Evolutionary conservation across 2,888 invertebrate genomes (phyloP).

Genomic region (Trypoxylon attenuatum): DNA sequence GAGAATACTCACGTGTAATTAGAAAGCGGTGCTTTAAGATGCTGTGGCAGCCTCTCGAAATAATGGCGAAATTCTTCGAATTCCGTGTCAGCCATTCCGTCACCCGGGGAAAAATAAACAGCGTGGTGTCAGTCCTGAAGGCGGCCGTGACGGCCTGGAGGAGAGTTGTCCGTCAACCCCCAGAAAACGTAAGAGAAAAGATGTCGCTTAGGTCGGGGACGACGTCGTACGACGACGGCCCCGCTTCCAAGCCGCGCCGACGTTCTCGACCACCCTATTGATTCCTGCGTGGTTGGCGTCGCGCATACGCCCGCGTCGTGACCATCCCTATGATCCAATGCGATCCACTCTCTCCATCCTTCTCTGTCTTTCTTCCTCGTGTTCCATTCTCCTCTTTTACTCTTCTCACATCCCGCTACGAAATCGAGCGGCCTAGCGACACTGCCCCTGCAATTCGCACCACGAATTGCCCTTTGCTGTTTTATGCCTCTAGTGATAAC

Average conservation of each 20-base stretch:
- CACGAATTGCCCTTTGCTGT: no score
- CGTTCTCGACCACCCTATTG: constrained; percentile 60
- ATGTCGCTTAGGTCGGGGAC: constrained; percentile 47
- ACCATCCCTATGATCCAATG: constrained; percentile 4
- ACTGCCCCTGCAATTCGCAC: no score
- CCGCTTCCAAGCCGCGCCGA: constrained; percentile 50
- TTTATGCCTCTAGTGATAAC: no score
- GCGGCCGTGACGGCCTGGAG: constrained; percentile 49
- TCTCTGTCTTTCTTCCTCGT: not conserved
- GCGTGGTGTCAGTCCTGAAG: constrained; percentile 38
- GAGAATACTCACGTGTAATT: constrained; percentile 97
- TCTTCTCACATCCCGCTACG: not conserved
- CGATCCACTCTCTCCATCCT: not conserved
- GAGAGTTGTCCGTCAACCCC: constrained; percentile 47
- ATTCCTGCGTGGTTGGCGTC: constrained; percentile 60
- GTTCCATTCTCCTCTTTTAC: not conserved
- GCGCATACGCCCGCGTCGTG: constrained; percentile 55
- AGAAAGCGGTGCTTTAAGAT: constrained; percentile 85
- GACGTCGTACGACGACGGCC: constrained; percentile 31
- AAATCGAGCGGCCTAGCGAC: no score
- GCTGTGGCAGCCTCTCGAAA: constrained; percentile 88
- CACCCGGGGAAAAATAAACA: not conserved
- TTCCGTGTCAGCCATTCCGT: constrained; percentile 91
- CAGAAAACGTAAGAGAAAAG: constrained; percentile 33
- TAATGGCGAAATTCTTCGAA: constrained; percentile 94